phyloP scores from a whole-genome alignment of 2,888 invertebrate species.

The Leptopterna dolabrata region DNA sequence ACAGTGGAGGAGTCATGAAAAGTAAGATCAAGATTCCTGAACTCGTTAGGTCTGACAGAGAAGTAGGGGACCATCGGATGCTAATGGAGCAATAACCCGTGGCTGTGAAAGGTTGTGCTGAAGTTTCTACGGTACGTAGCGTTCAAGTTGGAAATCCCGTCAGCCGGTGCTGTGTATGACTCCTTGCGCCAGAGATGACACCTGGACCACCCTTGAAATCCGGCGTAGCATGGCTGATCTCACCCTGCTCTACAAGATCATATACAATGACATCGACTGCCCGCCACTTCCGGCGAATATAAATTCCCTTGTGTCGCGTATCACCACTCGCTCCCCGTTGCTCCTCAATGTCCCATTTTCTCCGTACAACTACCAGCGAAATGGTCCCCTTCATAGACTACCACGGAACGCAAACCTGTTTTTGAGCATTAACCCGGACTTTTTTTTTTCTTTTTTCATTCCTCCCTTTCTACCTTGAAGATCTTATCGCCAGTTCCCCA shows the following conservation, averaged over 20 bases:
- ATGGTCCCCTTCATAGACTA: background rate
- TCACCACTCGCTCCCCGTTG: background rate
- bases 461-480: background rate
- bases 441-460: background rate
- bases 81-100: too few species aligned
- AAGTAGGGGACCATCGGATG: too few species aligned
- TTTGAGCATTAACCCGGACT: background rate
- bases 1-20: too few species aligned
- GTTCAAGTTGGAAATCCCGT: too few species aligned
- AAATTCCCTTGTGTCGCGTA: background rate
- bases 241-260: background rate
- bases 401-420: background rate
- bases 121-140: too few species aligned
- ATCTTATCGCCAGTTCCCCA: background rate
- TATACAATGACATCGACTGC: background rate
- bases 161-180: too few species aligned
- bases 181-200: too few species aligned
- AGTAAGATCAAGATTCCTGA: too few species aligned
- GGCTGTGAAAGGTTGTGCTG: too few species aligned
- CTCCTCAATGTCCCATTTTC: background rate
- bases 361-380: background rate
- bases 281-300: background rate
- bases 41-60: too few species aligned
- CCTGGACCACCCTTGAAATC: background rate
- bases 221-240: background rate